Base-by-base conservation (phyloP, 2,888 invertebrate genomes). In the Lepidonotus clava region DNA sequence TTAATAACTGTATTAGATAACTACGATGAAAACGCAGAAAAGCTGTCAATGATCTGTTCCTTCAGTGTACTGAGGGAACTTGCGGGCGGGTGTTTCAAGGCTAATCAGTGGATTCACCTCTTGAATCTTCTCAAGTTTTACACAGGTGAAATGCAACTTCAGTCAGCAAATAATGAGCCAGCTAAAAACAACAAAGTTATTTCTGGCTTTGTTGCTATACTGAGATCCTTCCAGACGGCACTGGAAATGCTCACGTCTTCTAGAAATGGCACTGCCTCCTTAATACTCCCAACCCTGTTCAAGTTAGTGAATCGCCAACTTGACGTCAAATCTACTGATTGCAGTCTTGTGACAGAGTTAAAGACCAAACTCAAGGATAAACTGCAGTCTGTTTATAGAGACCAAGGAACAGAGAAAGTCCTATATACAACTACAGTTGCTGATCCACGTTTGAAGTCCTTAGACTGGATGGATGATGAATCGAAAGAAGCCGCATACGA, bases 211-310 rank as follows among this genome's bases (percentile, higher is more conserved):
- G 32, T 80, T 1, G 46, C 6, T 6, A 80, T 80, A 4, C 51
- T 80, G 14, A 40, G 18, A 80, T 80, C 80, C 11, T 80, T 80
- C 28, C 41, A 80, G 46, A 80, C 80, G 46, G 80, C 80, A 28
- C 46, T 46, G 14, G 80, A 80, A 5, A 80, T 80, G 80, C 46
- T 80, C 4, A 80, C 28, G 18, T 46, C 80, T 28, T 41, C 80
- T 24, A 24, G 34, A 2, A 51, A 28, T 80, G 51, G 46, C 41
- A n/a, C 41, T 41, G 80, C 46, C 5, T 41, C 80, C 46, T 28
- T 80, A 14, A 46, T 80, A 6, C 46, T 80, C 0, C 80, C 80
- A 24, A 80, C 80, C 11, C n/a, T 80, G 4, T 80, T 46, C 28
- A 80, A 80, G 32, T 28, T 80, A 28, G 34, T 80, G 6, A 80